Base-by-base conservation (phyloP, 2,797 vertebrate species). In the Coracias cyanogaster region DNA sequence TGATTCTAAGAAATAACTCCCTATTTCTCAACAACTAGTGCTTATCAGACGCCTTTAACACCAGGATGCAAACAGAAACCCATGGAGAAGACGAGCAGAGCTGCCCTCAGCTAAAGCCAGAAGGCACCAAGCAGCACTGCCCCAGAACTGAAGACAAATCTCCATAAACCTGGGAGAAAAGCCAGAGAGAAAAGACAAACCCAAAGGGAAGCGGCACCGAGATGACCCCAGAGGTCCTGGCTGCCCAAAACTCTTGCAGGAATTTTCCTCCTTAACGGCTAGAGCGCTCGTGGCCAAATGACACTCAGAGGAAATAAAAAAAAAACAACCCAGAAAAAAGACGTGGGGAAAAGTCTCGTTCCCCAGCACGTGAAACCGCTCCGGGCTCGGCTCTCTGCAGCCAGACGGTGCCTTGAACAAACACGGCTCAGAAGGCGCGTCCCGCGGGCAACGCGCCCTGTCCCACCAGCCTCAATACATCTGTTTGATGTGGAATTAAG, bases 361-460 rank as follows among this genome's bases (percentile, higher is more conserved):
- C 73, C 78, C 82, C 52, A 43, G 54, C 62, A 49, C 15, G 14
- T n/a, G 45, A 51, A 55, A 73, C 24, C 0, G 0, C 86, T 29
- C 58, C 0, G 19, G 94, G 61, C 67, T n/a, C 0, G 10, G 61
- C 12, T 8, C 33, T 85, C 83, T 7, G 24, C 51, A 54, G 21
- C 90, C 96, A 92, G 92, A 96, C 95, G 93, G 92, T 39, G 94
- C 78, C 86, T 80, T 90, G 95, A 92, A 87, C 91, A 98, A 97
- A 98, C 94, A 96, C 9, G 91, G 91, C 48, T 96, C 79, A 61
- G 64, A 26, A 52, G 82, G 16, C 8, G 70, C 62, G 12, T 37
- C 41, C 58, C 29, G 33, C 71, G 45, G 87, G 83, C 72, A 49
- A 54, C 25, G 15, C 25, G 2, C 46, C 58, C 8, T 4, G 49